Conservation (phyloP, 2,113 vertebrate genomes). For the Oophaga pumilio region DNA sequence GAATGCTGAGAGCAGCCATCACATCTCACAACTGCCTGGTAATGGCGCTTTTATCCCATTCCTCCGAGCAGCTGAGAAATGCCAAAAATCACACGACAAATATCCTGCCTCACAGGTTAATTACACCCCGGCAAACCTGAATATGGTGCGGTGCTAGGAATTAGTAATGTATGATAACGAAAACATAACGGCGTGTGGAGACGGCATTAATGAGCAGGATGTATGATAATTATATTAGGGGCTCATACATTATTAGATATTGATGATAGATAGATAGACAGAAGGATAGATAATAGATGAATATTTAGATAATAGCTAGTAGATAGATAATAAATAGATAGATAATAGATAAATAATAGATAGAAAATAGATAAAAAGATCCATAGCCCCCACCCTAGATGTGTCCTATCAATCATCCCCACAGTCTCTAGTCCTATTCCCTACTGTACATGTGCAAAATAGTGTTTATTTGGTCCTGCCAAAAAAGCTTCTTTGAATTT, state of each 20-base stretch:
- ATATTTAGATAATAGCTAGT: too few relatives aligned
- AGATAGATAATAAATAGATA: too few relatives aligned
- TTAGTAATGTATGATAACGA: not conserved
- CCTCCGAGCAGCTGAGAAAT: conserved; percentile 4
- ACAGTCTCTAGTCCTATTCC: too few relatives aligned
- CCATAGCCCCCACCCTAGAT: too few relatives aligned
- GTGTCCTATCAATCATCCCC: too few relatives aligned
- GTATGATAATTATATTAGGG: not conserved
- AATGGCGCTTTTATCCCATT: conserved; percentile 30
- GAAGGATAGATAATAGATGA: too few relatives aligned
- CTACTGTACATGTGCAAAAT: too few relatives aligned
- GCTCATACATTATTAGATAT: not conserved
- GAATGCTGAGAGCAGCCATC: not conserved
- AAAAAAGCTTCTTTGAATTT: too few relatives aligned
- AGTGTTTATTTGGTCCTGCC: too few relatives aligned
- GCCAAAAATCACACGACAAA: conserved; percentile 1
- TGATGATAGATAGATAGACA: not conserved
- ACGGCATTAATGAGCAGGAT: not conserved
- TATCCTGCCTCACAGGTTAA: not conserved
- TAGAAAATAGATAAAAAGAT: too few relatives aligned
- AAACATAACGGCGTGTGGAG: not conserved
- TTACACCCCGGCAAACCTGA: not conserved
- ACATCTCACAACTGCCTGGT: conserved; percentile 1
- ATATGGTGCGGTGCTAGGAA: not conserved
- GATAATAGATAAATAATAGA: too few relatives aligned